Conservation (phyloP, 2,797 vertebrate species). For the Sphaeramia orbicularis region DNA sequence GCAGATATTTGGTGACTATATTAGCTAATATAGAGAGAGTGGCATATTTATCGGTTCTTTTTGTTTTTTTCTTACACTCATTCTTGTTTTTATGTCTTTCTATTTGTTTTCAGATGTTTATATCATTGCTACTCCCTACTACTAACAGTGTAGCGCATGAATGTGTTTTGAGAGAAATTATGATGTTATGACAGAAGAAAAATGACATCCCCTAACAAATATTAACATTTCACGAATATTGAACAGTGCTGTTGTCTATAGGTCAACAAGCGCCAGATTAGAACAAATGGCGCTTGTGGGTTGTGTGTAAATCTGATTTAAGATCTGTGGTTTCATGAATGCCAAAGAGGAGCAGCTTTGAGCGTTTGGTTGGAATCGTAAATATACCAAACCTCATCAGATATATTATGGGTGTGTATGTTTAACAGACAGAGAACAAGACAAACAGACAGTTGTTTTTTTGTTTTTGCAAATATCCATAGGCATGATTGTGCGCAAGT, state of each 20-base stretch:
- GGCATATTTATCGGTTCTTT: no score
- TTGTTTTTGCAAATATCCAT: not conserved
- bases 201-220: not conserved
- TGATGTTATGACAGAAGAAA: not conserved
- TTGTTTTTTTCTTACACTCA: no score
- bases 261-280: constrained; percentile 5
- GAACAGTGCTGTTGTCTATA: not conserved
- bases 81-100: not conserved
- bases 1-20: not conserved
- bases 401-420: not conserved
- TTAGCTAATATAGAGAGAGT: not conserved
- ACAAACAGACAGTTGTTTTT: not conserved
- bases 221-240: not conserved
- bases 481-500: not conserved
- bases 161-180: not conserved
- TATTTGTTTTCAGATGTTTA: no score
- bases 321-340: constrained; percentile 1
- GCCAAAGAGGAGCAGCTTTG: constrained; percentile 4
- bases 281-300: not conserved
- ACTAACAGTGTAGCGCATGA: not conserved
- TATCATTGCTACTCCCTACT: no score
- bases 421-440: not conserved
- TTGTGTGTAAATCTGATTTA: constrained; percentile 2
- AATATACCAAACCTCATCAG: no score
- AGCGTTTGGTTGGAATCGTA: no score